Conservation (phyloP, 2,888 invertebrate genomes). For the Sphaerophoria taeniata region DNA sequence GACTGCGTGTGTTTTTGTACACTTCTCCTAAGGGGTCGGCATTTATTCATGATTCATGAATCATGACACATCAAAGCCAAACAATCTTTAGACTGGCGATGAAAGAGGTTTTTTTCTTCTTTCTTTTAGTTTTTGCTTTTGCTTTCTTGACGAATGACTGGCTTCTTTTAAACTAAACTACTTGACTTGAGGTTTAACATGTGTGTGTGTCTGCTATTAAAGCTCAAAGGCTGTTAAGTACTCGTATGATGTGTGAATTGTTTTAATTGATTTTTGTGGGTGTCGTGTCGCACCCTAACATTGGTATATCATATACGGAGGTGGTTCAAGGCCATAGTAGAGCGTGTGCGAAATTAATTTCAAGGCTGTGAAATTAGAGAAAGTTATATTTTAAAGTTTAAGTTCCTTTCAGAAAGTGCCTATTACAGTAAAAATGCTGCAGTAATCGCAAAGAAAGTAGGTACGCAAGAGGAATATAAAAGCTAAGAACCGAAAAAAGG, state of each 20-base stretch:
- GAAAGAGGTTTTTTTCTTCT: too few species aligned
- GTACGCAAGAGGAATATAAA: too few species aligned
- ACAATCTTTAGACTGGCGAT: constrained; percentile 48
- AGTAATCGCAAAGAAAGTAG: too few species aligned
- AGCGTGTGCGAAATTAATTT: too few species aligned
- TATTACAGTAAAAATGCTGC: too few species aligned
- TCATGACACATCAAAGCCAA: constrained; percentile 37
- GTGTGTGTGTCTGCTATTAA: constrained; percentile 32
- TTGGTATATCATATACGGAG: too few species aligned
- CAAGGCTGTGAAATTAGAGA: too few species aligned
- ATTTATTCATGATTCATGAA: constrained; percentile 13
- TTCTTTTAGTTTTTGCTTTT: constrained; percentile 54
- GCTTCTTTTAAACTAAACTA: constrained; percentile 29
- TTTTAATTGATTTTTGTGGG: not conserved
- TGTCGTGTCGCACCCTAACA: not conserved
- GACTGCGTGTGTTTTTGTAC: not conserved
- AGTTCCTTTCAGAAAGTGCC: too few species aligned
- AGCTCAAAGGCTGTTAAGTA: not conserved
- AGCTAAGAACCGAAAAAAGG: too few species aligned
- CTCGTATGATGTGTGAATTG: not conserved
- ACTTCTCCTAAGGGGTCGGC: not conserved
- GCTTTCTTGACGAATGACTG: constrained; percentile 18
- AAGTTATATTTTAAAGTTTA: too few species aligned
- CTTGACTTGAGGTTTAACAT: constrained; percentile 57
- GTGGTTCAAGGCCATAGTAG: too few species aligned